Percentiles rank a stretch among this genome's conserved stretches.
Evolutionary conservation across 1,140 invertebrate species (phyloP).

Genomic region (Caenorhabditis inopinata): DNA sequence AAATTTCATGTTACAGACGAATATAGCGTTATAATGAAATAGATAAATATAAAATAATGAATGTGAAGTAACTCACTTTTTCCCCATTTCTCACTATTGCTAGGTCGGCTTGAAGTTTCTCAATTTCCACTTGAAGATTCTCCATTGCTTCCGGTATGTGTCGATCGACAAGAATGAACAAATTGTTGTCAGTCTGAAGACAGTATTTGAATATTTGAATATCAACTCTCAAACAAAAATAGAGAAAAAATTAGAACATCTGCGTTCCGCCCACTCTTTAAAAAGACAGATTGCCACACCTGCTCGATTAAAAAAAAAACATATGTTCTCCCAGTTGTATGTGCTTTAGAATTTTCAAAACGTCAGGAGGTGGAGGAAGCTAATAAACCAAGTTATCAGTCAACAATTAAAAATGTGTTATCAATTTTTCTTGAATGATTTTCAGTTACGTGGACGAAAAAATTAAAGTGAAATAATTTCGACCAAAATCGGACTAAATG

Average conservation of each 20-base stretch:
- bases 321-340: neutral
- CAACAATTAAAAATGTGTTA: neutral
- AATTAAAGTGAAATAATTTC: too few relatives aligned
- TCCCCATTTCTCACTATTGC: neutral
- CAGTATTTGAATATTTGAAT: conserved; percentile 2
- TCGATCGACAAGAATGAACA: conserved; percentile 1
- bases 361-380: neutral
- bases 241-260: neutral
- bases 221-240: too few relatives aligned
- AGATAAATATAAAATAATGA: too few relatives aligned
- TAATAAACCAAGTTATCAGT: conserved; percentile 8
- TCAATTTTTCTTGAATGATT: conserved; percentile 5
- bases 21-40: too few relatives aligned
- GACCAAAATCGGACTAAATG: neutral
- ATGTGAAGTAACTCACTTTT: neutral
- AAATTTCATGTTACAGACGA: too few relatives aligned
- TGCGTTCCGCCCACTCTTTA: neutral
- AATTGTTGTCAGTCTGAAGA: conserved; percentile 16
- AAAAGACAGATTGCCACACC: neutral
- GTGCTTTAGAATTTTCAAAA: neutral
- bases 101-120: neutral
- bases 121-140: conserved; percentile 28
- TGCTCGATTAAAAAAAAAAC: conserved; percentile 3
- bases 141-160: conserved; percentile 8
- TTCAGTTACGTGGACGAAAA: neutral